These are phyloP conservation scores for Caenorhabditis macrosperma DNA, from an alignment of 2,888 invertebrate genomes.

Conservation along the genomic window DNA sequence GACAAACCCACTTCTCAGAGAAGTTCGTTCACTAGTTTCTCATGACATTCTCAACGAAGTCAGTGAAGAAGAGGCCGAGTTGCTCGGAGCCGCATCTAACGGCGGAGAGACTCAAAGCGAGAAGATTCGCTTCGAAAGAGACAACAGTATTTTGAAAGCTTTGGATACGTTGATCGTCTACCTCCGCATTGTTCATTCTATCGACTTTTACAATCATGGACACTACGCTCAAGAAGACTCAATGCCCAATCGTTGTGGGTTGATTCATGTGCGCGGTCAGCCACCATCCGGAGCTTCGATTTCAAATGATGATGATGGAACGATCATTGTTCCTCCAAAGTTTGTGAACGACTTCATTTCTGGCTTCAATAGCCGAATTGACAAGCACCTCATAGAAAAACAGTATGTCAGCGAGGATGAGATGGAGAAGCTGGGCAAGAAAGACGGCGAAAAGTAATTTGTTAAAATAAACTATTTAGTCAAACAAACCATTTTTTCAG, in stretches of 20 bases:
- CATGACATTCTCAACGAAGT: constrained; percentile 86
- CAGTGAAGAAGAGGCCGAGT: constrained; percentile 96
- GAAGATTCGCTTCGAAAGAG: constrained; percentile 84
- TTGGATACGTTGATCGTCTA: constrained; percentile 87
- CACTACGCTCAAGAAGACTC: constrained; percentile 99
- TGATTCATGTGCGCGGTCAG: constrained; percentile 95
- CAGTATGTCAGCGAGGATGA: constrained; percentile 86
- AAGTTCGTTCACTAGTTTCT: constrained; percentile 34
- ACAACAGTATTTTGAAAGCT: constrained; percentile 85
- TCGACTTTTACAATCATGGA: constrained; percentile 98
- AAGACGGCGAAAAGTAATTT: constrained; percentile 85
- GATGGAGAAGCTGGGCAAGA: constrained; percentile 89
- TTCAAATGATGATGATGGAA: constrained; percentile 81
- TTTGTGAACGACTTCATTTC: constrained; percentile 81
- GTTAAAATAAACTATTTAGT: no score
- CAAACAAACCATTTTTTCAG: no score
- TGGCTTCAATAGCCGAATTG: constrained; percentile 92
- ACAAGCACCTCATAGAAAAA: constrained; percentile 85
- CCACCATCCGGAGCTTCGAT: constrained; percentile 87
- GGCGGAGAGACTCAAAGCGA: constrained; percentile 84
- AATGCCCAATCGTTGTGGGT: constrained; percentile 97
- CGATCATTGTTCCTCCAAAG: constrained; percentile 66
- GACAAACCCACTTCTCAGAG: constrained; percentile 54
- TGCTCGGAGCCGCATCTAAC: constrained; percentile 80
- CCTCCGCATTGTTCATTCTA: constrained; percentile 95